These are phyloP conservation scores for Drosophila neonasuta DNA, from an alignment of 2,888 invertebrate genomes.

Conservation along the genomic window DNA sequence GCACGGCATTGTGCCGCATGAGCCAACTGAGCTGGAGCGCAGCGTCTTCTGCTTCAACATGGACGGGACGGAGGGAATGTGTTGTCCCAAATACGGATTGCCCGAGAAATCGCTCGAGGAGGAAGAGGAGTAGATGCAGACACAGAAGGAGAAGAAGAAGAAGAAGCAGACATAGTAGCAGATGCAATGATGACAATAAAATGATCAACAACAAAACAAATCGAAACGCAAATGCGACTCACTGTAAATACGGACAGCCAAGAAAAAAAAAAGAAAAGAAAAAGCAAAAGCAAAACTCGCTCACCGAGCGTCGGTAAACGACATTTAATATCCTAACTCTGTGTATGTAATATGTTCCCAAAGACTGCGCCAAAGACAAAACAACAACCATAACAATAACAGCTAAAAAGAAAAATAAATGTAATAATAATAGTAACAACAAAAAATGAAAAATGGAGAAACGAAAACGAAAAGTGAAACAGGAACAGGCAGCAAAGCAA, in stretches of 20 bases:
- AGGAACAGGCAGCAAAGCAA: slow-evolving; percentile 25
- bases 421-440: slow-evolving; percentile 11
- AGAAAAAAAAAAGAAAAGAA: slow-evolving; percentile 24
- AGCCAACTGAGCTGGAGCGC: slow-evolving; percentile 90
- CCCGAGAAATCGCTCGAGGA: slow-evolving; percentile 82
- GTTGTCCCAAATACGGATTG: slow-evolving; percentile 86
- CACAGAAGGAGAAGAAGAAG: no score
- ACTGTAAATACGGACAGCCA: slow-evolving; percentile 72
- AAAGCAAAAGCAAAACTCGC: slow-evolving; percentile 16
- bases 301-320: slow-evolving; percentile 38
- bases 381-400: slow-evolving; percentile 23
- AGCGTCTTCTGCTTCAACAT: slow-evolving; percentile 91
- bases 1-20: slow-evolving; percentile 93
- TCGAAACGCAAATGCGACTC: slow-evolving; percentile 13
- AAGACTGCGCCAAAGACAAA: slow-evolving; percentile 60
- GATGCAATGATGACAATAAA: slow-evolving; percentile 39
- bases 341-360: slow-evolving; percentile 51
- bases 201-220: slow-evolving; percentile 8
- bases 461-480: slow-evolving; percentile 23
- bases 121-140: slow-evolving; percentile 76
- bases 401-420: slow-evolving; percentile 10
- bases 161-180: neutral
- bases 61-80: slow-evolving; percentile 92
- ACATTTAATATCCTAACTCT: slow-evolving; percentile 26
- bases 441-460: slow-evolving; percentile 19